These are phyloP conservation scores for Pyrgus malvae DNA, from an alignment of 2,888 invertebrate genomes.

Conservation along the genomic window DNA sequence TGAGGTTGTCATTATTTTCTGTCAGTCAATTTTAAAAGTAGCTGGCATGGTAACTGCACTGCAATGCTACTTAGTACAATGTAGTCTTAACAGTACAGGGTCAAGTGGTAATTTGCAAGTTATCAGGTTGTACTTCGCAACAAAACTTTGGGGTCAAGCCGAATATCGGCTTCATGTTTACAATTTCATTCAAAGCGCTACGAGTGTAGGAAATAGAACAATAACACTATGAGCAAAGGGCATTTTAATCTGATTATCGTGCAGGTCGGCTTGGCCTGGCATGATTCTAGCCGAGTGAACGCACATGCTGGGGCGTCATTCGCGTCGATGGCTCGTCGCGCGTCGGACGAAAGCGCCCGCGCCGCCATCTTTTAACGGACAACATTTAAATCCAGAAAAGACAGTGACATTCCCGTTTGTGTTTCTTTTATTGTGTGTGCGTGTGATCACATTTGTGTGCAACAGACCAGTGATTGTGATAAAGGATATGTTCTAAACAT, in stretches of 20 bases:
- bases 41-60: neutral
- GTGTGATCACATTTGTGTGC: constrained; percentile 47
- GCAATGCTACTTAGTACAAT: neutral
- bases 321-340: constrained; percentile 62
- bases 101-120: constrained; percentile 1
- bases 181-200: constrained; percentile 37
- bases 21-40: neutral
- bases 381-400: constrained; percentile 58
- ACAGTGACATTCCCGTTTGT: constrained; percentile 35
- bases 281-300: constrained; percentile 48
- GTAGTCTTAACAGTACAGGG: neutral
- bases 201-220: constrained; percentile 46
- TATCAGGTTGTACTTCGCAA: constrained; percentile 18
- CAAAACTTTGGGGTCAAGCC: constrained; percentile 9
- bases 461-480: constrained; percentile 71
- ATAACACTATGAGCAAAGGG: constrained; percentile 52
- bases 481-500: constrained; percentile 47
- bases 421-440: constrained; percentile 32
- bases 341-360: constrained; percentile 57
- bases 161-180: constrained; percentile 23
- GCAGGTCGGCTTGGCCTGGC: constrained; percentile 56
- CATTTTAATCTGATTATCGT: constrained; percentile 70
- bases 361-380: constrained; percentile 49
- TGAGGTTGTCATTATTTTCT: too few relatives aligned
- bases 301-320: constrained; percentile 51